A percentile compares a stretch with the other conserved stretches of the same genome.
phyloP scores from a whole-genome alignment of 1,140 invertebrate species.

The Temnothorax longispinosus region DNA sequence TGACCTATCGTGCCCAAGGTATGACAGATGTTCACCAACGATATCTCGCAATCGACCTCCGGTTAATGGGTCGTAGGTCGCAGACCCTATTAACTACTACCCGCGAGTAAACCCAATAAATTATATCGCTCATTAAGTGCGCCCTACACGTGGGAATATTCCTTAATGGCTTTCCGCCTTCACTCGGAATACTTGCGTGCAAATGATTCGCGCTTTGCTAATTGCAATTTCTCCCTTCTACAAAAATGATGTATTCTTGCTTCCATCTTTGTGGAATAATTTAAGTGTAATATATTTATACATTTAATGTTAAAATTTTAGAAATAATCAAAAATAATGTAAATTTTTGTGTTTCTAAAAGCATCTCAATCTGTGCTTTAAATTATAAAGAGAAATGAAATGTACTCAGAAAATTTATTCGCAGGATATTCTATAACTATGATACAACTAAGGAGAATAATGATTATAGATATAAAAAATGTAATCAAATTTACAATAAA shows the following conservation, averaged over 20 bases:
- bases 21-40: slow-evolving; percentile 52
- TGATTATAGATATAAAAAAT: not conserved
- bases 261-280: not conserved
- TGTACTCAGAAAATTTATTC: not conserved
- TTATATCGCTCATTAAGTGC: slow-evolving; percentile 77
- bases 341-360: not conserved
- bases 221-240: slow-evolving; percentile 66
- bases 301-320: not conserved
- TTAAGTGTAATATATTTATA: not conserved
- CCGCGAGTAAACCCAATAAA: slow-evolving; percentile 76
- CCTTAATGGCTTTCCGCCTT: slow-evolving; percentile 72
- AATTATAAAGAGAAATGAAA: not conserved
- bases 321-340: not conserved
- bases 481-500: not conserved
- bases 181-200: slow-evolving; percentile 62
- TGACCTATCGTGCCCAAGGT: not conserved
- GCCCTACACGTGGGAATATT: slow-evolving; percentile 73
- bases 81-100: slow-evolving; percentile 70
- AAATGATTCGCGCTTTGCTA: slow-evolving; percentile 60
- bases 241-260: slow-evolving; percentile 48
- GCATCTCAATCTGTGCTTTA: not conserved
- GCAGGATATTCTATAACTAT: not conserved
- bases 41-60: slow-evolving; percentile 59
- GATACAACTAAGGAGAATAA: not conserved
- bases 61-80: slow-evolving; percentile 71